Percentiles rank a stretch among this genome's conserved stretches.
Conservation (phyloP, 2,888 invertebrate species). For the Leptodirus hochenwartii region DNA sequence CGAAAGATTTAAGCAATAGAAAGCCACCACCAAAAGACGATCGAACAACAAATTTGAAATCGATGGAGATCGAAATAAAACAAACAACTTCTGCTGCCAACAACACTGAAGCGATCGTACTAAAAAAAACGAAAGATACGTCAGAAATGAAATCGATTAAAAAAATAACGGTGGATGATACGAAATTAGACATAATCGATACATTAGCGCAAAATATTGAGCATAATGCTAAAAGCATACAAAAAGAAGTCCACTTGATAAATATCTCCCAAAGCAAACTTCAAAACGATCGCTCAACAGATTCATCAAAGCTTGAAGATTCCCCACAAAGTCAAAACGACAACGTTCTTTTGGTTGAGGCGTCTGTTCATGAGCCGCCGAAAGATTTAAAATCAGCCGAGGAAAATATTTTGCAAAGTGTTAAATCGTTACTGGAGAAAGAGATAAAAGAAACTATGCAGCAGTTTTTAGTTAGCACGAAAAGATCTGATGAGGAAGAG, state of each 20-base stretch:
- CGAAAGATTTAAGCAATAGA: no score
- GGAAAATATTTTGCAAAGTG: no score
- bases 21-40: no score
- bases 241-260: conserved; percentile 13
- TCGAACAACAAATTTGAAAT: no score
- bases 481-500: not conserved
- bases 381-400: no score
- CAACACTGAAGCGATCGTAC: conserved; percentile 6
- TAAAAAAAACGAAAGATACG: conserved; percentile 5
- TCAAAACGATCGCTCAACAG: conserved; percentile 16
- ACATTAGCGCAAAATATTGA: conserved; percentile 13
- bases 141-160: conserved; percentile 9
- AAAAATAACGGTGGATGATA: conserved; percentile 12
- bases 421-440: conserved; percentile 7
- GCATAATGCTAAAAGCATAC: conserved; percentile 13
- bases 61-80: no score
- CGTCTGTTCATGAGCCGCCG: conserved; percentile 25
- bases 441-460: conserved; percentile 9
- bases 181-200: no score
- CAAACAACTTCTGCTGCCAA: not conserved
- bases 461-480: conserved; percentile 5
- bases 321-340: conserved; percentile 15
- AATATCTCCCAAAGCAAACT: conserved; percentile 8
- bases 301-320: conserved; percentile 22
- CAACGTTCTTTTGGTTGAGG: conserved; percentile 23